Conservation (phyloP, 2,888 invertebrate genomes). For the Argyresthia goedartella region DNA sequence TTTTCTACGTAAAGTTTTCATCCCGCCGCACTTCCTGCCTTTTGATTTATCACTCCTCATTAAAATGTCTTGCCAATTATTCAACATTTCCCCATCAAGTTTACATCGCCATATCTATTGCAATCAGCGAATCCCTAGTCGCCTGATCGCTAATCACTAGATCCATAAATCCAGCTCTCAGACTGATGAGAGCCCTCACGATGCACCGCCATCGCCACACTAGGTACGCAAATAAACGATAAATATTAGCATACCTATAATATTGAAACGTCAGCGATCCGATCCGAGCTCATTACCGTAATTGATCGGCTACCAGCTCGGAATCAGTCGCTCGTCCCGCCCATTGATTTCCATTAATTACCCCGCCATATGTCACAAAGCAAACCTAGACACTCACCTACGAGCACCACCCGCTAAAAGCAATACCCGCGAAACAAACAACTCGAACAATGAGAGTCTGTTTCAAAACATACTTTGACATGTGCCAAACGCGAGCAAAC, state of each 20-base stretch:
- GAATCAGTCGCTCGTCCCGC: conserved; percentile 55
- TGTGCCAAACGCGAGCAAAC: conserved; percentile 69
- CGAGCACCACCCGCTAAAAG: neutral
- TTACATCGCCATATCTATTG: no score
- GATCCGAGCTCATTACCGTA: conserved; percentile 63
- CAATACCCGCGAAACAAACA: conserved; percentile 43
- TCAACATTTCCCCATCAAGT: no score
- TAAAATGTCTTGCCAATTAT: no score
- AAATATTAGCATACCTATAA: conserved; percentile 45
- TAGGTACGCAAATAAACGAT: conserved; percentile 44
- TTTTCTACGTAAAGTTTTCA: no score
- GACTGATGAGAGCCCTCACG: conserved; percentile 2
- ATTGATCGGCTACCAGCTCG: conserved; percentile 64
- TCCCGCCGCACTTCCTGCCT: no score
- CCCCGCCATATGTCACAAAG: conserved; percentile 36
- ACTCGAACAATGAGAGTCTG: conserved; percentile 51
- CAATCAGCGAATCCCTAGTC: neutral
- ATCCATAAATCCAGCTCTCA: conserved; percentile 5
- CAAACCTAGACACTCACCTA: conserved; percentile 20
- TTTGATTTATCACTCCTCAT: no score
- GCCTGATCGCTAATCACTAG: neutral
- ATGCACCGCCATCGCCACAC: conserved; percentile 18
- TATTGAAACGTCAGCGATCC: conserved; percentile 59
- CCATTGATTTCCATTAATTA: conserved; percentile 69
- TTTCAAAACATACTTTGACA: conserved; percentile 69